These are phyloP conservation scores for Conus ventricosus DNA, from an alignment of 1,140 invertebrate genomes.

Conservation along the genomic window DNA sequence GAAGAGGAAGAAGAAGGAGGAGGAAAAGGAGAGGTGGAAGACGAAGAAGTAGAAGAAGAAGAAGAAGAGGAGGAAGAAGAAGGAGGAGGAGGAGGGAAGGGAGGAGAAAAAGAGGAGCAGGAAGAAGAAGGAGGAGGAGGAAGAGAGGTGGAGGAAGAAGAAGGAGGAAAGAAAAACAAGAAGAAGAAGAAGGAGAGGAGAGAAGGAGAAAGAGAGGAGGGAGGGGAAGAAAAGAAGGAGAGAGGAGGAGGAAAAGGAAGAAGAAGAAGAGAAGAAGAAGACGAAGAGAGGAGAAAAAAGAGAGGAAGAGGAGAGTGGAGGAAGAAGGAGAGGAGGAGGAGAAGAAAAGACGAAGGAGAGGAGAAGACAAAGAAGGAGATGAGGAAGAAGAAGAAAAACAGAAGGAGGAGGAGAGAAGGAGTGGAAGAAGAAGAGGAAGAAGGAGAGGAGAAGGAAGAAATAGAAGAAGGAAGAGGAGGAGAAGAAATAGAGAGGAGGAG, in stretches of 20 bases:
- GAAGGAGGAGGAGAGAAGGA: background rate
- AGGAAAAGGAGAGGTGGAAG: no score
- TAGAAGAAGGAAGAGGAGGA: background rate
- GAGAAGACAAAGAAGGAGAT: no score
- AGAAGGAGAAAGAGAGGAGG: background rate
- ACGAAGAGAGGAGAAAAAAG: no score
- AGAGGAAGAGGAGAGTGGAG: no score
- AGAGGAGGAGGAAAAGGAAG: background rate
- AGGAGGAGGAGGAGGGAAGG: background rate
- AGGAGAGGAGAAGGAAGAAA: background rate
- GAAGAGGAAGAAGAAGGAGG: no score
- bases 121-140: background rate
- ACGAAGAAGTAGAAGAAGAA: no score
- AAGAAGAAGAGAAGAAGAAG: no score
- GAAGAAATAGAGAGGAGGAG: no score
- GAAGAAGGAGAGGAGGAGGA: background rate
- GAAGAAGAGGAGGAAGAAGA: background rate
- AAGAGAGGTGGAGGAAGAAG: background rate
- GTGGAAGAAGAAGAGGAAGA: background rate
- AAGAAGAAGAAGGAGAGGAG: background rate
- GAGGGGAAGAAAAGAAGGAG: no score
- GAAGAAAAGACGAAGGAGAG: background rate
- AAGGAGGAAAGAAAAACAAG: background rate
- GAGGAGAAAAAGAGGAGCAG: background rate
- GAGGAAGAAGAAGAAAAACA: background rate